Evolutionary conservation across 2,113 vertebrate species (phyloP).

Genomic region (Zosterops hypoxanthus): DNA sequence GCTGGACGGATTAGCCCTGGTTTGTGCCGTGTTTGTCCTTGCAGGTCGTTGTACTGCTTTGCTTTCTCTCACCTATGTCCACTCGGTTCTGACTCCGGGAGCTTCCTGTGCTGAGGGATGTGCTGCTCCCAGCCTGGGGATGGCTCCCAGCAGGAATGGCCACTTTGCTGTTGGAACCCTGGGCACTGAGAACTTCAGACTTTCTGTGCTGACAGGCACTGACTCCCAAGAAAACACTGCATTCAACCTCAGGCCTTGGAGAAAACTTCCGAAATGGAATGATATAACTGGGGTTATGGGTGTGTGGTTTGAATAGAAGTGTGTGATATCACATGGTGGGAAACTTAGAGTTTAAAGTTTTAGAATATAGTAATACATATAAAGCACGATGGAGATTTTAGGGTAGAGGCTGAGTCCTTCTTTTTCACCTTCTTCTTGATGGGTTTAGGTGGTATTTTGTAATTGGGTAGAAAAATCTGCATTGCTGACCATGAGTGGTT

Average conservation of each 20-base stretch:
- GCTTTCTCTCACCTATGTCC: neutral
- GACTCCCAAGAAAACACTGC: neutral
- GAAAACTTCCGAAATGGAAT: neutral
- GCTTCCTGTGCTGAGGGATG: rapidly evolving
- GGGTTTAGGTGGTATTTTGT: neutral
- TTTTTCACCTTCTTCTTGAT: neutral
- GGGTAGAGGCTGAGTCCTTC: too few relatives aligned
- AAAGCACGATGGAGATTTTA: neutral
- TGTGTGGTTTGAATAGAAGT: neutral
- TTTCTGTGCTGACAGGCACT: neutral
- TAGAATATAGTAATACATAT: neutral
- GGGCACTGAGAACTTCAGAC: neutral
- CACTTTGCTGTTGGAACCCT: neutral
- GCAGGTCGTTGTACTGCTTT: neutral
- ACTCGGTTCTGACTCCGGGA: rapidly evolving
- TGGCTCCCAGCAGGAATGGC: neutral
- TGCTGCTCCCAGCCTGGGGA: neutral
- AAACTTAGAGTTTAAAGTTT: neutral
- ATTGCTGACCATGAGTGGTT: neutral
- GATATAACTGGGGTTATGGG: neutral
- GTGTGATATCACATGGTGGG: neutral
- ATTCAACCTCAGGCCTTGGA: neutral
- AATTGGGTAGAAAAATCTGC: neutral
- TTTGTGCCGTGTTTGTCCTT: neutral
- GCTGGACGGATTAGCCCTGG: neutral